A percentile compares a stretch with the other conserved stretches of the same genome.
phyloP scores from a whole-genome alignment of 1,140 invertebrate species.

The Thaumetopoea pityocampa region DNA sequence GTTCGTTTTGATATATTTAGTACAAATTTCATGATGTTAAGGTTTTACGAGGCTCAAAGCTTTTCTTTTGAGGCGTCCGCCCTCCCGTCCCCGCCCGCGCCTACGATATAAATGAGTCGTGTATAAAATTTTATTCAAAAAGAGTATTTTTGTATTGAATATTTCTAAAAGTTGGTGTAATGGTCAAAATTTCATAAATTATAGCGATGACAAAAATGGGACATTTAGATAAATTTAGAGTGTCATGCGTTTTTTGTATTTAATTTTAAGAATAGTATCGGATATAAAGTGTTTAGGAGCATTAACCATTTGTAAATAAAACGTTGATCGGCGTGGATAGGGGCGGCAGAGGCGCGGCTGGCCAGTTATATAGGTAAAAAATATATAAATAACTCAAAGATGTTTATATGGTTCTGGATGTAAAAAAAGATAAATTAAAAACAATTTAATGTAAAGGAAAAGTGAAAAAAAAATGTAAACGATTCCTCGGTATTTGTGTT shows the following conservation, averaged over 20 bases:
- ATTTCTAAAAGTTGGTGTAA: constrained; percentile 78
- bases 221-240: constrained; percentile 76
- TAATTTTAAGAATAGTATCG: constrained; percentile 75
- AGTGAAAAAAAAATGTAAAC: constrained; percentile 56
- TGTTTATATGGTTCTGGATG: constrained; percentile 77
- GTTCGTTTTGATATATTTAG: constrained; percentile 71
- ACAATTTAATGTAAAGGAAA: constrained; percentile 67
- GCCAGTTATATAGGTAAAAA: constrained; percentile 74
- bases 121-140: constrained; percentile 77
- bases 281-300: constrained; percentile 76
- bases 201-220: constrained; percentile 69
- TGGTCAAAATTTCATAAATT: constrained; percentile 76
- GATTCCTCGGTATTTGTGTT: constrained; percentile 71
- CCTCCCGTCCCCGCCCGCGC: constrained; percentile 40
- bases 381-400: constrained; percentile 76
- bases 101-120: constrained; percentile 64
- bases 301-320: constrained; percentile 77
- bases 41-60: constrained; percentile 75
- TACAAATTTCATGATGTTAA: constrained; percentile 77
- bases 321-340: constrained; percentile 49
- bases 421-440: constrained; percentile 74
- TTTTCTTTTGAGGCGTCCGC: constrained; percentile 61
- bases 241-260: constrained; percentile 76
- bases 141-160: constrained; percentile 78
- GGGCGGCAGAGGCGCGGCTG: constrained; percentile 44